Evolutionary conservation across 2,888 invertebrate species (phyloP).

Genomic region (Margaritifera margaritifera): DNA sequence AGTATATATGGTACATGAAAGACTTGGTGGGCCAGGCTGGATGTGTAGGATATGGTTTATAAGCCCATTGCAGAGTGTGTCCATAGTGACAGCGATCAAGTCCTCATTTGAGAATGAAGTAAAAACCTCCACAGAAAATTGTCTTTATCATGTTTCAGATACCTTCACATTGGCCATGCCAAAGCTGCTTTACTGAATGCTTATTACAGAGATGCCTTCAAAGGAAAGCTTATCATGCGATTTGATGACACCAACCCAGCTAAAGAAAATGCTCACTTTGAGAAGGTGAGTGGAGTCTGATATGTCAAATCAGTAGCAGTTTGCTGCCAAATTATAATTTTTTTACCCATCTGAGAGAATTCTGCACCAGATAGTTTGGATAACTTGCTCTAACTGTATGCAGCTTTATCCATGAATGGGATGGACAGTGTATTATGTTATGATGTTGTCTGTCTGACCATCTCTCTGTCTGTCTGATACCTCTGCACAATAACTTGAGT

Average conservation of each 20-base stretch:
- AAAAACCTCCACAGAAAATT: too few relatives aligned
- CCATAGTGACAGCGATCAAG: background rate
- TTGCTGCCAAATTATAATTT: background rate
- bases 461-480: too few relatives aligned
- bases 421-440: too few relatives aligned
- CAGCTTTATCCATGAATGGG: too few relatives aligned
- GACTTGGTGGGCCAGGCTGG: background rate
- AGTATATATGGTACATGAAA: too few relatives aligned
- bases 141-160: constrained; percentile 74
- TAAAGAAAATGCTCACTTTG: constrained; percentile 97
- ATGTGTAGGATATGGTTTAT: background rate
- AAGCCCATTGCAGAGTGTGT: background rate
- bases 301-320: too few relatives aligned
- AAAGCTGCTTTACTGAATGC: constrained; percentile 99
- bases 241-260: constrained; percentile 99
- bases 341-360: background rate
- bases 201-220: constrained; percentile 86
- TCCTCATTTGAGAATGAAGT: too few relatives aligned
- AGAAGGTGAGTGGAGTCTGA: constrained; percentile 80
- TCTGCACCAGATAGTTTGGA: background rate
- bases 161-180: constrained; percentile 98
- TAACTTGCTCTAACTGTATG: background rate
- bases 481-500: too few relatives aligned
- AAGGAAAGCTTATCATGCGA: constrained; percentile 96
- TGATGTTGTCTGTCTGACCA: too few relatives aligned